A percentile compares a stretch with the other conserved stretches of the same genome.
These are phyloP conservation scores for Polyommatus iphigenia DNA, from an alignment of 2,888 invertebrate genomes.

Conservation along the genomic window DNA sequence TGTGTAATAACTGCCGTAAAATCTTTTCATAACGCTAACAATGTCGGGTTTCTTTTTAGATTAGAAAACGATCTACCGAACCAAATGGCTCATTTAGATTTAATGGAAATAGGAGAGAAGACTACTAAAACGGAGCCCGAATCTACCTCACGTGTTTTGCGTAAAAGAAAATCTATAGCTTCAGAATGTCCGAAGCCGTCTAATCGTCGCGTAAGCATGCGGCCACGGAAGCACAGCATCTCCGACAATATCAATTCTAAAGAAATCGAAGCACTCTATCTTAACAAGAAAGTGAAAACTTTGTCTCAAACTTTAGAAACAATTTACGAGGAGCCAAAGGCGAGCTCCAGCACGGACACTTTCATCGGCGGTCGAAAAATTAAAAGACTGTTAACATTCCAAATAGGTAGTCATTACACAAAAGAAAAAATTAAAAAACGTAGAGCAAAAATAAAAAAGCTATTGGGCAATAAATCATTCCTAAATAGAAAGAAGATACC, in stretches of 20 bases:
- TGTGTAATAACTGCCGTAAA: conserved; percentile 28
- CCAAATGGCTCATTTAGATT: conserved; percentile 73
- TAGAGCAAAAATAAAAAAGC: conserved; percentile 78
- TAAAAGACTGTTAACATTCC: conserved; percentile 80
- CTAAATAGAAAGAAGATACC: conserved; percentile 75
- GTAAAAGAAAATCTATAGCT: conserved; percentile 65
- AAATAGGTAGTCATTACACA: conserved; percentile 69
- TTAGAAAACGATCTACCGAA: conserved; percentile 64
- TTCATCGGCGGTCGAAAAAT: conserved; percentile 78
- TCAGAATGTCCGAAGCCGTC: conserved; percentile 60
- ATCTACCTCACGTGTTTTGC: conserved; percentile 55
- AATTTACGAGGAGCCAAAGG: conserved; percentile 82
- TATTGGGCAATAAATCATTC: conserved; percentile 75
- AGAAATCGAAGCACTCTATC: conserved; percentile 78
- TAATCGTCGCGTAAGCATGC: conserved; percentile 73
- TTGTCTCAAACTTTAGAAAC: conserved; percentile 80
- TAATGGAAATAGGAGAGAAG: conserved; percentile 64
- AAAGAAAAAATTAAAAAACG: conserved; percentile 81
- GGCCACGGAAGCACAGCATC: conserved; percentile 66
- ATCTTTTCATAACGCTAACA: not conserved
- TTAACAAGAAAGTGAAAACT: conserved; percentile 78
- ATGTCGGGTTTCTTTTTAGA: conserved; percentile 48
- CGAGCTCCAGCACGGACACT: conserved; percentile 62
- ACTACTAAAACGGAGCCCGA: conserved; percentile 49
- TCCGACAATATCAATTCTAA: conserved; percentile 65